Evolutionary conservation across 1,140 invertebrate genomes (phyloP).

Genomic region (Andricus grossulariae): DNA sequence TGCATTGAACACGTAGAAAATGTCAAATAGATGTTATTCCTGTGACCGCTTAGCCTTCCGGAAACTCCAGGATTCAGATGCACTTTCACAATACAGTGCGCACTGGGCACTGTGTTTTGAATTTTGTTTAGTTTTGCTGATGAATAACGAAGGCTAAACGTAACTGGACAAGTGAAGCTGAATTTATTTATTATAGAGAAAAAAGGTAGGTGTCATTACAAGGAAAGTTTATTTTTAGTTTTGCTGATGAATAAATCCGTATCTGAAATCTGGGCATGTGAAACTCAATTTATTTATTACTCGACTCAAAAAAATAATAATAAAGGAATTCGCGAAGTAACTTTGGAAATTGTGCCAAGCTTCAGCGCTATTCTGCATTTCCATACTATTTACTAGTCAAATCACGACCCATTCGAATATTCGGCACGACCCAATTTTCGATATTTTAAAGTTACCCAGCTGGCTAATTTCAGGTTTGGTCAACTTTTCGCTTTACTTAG

Average conservation of each 20-base stretch:
- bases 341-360: neutral
- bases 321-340: neutral
- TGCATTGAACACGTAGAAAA: constrained; percentile 23
- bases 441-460: neutral
- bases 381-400: constrained; percentile 15
- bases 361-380: constrained; percentile 1
- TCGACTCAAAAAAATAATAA: no score
- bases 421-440: neutral
- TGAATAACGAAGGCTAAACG: no score
- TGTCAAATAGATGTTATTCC: constrained; percentile 17
- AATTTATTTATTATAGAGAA: no score
- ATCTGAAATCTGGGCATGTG: no score
- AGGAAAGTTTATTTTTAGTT: no score
- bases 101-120: neutral
- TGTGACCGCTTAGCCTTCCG: neutral
- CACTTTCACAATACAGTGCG: neutral
- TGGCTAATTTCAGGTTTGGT: constrained; percentile 16
- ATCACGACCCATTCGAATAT: constrained; percentile 1
- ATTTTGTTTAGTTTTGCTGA: no score
- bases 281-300: no score
- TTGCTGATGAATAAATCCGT: no score
- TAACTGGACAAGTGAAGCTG: no score
- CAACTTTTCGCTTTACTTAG: constrained; percentile 8
- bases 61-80: neutral
- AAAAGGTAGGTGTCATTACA: no score